Conservation (phyloP, 2,888 invertebrate species). For the Pediacus dermestoides region DNA sequence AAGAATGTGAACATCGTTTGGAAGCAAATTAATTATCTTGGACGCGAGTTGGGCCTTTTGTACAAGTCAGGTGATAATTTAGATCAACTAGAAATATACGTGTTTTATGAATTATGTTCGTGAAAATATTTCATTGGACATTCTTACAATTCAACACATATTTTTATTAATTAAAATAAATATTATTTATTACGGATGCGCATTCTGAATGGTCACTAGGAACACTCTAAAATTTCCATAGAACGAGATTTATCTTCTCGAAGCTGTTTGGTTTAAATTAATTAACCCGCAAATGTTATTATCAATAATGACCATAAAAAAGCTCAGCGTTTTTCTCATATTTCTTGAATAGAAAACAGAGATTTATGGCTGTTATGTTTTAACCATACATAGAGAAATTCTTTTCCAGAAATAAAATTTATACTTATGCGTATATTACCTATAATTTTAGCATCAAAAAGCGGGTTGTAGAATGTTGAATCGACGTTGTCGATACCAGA, state of each 20-base stretch:
- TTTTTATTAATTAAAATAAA: slow-evolving; percentile 28
- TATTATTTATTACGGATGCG: no score
- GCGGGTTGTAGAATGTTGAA: slow-evolving; percentile 14
- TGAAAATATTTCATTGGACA: slow-evolving; percentile 17
- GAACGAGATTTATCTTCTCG: no score
- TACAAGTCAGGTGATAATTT: slow-evolving; percentile 30
- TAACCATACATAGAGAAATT: no score
- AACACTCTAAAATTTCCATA: no score
- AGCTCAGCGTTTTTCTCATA: no score
- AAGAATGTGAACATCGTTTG: slow-evolving; percentile 38
- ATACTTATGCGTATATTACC: slow-evolving; percentile 12
- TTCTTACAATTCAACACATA: slow-evolving; percentile 19
- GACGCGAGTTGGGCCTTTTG: slow-evolving; percentile 7
- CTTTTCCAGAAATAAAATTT: no score
- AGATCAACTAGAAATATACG: slow-evolving; percentile 26
- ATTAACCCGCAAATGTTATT: no score
- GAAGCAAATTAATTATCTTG: slow-evolving; percentile 36
- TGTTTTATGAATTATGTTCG: slow-evolving; percentile 24
- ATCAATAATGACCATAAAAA: no score
- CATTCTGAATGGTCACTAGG: no score
- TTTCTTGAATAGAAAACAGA: no score
- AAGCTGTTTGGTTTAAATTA: no score
- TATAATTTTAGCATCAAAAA: slow-evolving; percentile 14
- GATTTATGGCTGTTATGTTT: no score
- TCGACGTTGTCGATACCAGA: slow-evolving; percentile 32